phyloP scores from a whole-genome alignment of 2,113 vertebrate genomes.

The Cepphus grylle region DNA sequence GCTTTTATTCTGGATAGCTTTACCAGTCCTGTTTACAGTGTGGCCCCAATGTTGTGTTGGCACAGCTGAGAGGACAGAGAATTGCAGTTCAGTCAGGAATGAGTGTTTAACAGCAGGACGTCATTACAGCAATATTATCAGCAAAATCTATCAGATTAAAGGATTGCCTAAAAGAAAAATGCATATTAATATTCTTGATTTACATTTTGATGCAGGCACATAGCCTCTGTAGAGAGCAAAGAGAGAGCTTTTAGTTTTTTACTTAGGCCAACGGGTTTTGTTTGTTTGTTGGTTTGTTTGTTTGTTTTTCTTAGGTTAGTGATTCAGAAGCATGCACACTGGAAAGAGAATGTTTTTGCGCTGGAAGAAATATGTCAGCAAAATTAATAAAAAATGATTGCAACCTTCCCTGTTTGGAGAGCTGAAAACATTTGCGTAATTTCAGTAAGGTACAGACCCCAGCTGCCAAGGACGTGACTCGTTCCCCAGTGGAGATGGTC shows the following conservation, averaged over 20 bases:
- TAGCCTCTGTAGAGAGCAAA: background rate
- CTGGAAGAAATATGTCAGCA: background rate
- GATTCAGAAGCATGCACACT: background rate
- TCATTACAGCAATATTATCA: background rate
- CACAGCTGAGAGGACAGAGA: background rate
- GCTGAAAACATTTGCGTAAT: background rate
- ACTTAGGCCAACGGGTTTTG: rapidly evolving
- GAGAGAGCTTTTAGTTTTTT: background rate
- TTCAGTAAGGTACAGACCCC: background rate
- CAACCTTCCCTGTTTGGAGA: background rate
- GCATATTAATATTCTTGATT: background rate
- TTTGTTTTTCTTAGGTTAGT: background rate
- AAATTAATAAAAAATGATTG: background rate
- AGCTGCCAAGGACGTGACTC: background rate
- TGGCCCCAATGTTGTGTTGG: background rate
- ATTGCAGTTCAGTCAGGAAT: background rate
- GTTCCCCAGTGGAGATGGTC: background rate
- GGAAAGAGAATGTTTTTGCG: background rate
- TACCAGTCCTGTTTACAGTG: background rate
- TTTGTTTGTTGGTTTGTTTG: background rate
- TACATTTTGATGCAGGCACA: background rate
- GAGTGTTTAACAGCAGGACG: background rate
- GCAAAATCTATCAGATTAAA: background rate
- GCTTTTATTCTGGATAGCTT: background rate
- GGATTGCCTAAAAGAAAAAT: background rate